A percentile compares a stretch with the other conserved stretches of the same genome.
These are phyloP conservation scores for Odontomyia ornata DNA, from an alignment of 2,888 invertebrate genomes.

Conservation along the genomic window DNA sequence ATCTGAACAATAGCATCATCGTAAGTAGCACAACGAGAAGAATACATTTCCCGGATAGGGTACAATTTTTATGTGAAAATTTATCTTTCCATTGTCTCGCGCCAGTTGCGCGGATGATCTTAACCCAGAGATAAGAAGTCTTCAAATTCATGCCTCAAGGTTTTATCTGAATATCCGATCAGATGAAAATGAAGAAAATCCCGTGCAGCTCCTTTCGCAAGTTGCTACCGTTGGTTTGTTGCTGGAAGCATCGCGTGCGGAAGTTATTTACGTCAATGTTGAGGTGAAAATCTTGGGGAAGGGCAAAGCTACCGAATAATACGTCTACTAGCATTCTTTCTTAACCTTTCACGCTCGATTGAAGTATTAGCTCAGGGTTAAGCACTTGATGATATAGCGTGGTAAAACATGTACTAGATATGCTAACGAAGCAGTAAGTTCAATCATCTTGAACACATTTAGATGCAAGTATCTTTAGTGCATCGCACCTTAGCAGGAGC, in stretches of 20 bases:
- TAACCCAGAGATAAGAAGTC: slow-evolving; percentile 26
- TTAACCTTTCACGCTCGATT: neutral
- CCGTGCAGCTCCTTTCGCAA: neutral
- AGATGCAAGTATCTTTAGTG: neutral
- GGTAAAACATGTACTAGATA: neutral
- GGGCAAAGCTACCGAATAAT: neutral
- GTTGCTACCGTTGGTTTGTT: neutral
- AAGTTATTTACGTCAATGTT: slow-evolving; percentile 12
- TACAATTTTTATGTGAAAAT: slow-evolving; percentile 16
- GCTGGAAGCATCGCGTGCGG: neutral
- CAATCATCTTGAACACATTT: neutral
- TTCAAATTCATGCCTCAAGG: neutral
- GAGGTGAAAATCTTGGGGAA: neutral
- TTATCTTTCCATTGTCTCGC: slow-evolving; percentile 22
- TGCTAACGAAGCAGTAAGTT: neutral
- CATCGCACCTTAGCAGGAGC: slow-evolving; percentile 10
- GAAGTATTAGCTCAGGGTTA: neutral
- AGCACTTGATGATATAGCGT: neutral
- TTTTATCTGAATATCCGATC: slow-evolving; percentile 20
- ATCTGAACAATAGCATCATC: slow-evolving; percentile 1
- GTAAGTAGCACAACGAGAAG: neutral
- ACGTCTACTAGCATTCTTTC: neutral
- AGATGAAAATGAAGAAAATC: neutral
- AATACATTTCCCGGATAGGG: slow-evolving; percentile 21
- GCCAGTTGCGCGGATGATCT: slow-evolving; percentile 18